A percentile compares a stretch with the other conserved stretches of the same genome.
Evolutionary conservation across 2,113 vertebrate species (phyloP).

Genomic region (Uria lomvia): DNA sequence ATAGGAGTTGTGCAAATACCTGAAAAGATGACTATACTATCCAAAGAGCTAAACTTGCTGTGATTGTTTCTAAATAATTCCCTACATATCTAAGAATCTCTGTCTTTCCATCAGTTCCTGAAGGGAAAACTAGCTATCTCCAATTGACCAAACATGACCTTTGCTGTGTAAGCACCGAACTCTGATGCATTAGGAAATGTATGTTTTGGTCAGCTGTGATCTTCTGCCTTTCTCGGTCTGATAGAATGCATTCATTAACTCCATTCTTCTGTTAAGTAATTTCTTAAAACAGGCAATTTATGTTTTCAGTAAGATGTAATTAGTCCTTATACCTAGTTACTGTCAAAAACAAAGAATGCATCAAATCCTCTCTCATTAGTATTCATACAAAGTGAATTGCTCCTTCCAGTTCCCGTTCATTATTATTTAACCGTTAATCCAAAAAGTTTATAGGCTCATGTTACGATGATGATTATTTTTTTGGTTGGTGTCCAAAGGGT

Average conservation of each 20-base stretch:
- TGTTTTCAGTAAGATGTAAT: constrained; percentile 9
- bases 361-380: background rate
- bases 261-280: background rate
- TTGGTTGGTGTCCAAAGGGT: constrained; percentile 29
- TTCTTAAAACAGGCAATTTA: constrained; percentile 25
- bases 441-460: constrained; percentile 7
- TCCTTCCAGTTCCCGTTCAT: background rate
- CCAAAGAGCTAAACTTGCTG: background rate
- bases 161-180: background rate
- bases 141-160: background rate
- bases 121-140: background rate
- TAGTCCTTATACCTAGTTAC: constrained; percentile 22
- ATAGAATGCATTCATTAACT: background rate
- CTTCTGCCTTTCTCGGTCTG: background rate
- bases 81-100: background rate
- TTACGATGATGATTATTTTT: background rate
- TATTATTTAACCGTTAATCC: constrained; percentile 26
- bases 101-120: background rate
- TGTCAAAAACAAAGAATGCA: background rate
- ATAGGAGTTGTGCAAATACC: background rate
- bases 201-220: constrained; percentile 19
- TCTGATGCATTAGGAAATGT: background rate
- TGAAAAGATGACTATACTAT: background rate
- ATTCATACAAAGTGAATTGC: background rate
- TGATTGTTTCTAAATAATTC: background rate